Evolutionary conservation across 1,140 invertebrate species (phyloP), one percentile per base, ranked within the genome.

Genomic region (Geopemphigus sp.): DNA sequence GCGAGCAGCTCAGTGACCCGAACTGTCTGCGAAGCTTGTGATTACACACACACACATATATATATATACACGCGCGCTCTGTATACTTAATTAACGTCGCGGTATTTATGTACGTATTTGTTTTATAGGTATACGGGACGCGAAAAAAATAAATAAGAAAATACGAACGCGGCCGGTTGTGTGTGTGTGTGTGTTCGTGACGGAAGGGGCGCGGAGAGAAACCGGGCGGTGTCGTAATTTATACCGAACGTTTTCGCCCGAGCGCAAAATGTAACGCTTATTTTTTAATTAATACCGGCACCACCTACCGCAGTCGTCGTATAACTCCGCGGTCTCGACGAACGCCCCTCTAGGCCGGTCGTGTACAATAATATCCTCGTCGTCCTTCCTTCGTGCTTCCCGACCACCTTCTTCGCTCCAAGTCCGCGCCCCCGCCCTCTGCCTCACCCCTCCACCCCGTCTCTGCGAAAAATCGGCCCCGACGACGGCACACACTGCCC

Each of bases 251-350:
- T 76, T 76, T 59, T n/a, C n/a, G 73, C 56, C 39, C 11, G 26
- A 59, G 74, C 47, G 74, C 74, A 63, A 78, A 78, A 78, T 63
- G 45, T 61, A 78, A 78, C 56, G 74, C 56, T 78, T 78, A 50
- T 47, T 63, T 61, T 76, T 78, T 78, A 63, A 63, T 78, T 63
- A 78, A 63, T 78, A 78, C 63, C n/a, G 39, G 45, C 22, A 78
- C 74, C 32, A 39, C 32, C 72, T 45, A 61, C 74, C 74, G 32
- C 74, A 54, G 74, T n/a, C 56, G 32, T 78, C n/a, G n/a, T n/a
- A n/a, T n/a, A 26, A 50, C 50, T 78, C 47, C 32, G 8, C 32
- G 29, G 50, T 26, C 32, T 32, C 61, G 63, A 78, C 61, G 45
- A 63, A 78, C 74, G 74, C 74, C 74, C 74, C 39, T n/a, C n/a